Conservation (phyloP, 2,113 vertebrate genomes). For the Istiophorus platypterus region DNA sequence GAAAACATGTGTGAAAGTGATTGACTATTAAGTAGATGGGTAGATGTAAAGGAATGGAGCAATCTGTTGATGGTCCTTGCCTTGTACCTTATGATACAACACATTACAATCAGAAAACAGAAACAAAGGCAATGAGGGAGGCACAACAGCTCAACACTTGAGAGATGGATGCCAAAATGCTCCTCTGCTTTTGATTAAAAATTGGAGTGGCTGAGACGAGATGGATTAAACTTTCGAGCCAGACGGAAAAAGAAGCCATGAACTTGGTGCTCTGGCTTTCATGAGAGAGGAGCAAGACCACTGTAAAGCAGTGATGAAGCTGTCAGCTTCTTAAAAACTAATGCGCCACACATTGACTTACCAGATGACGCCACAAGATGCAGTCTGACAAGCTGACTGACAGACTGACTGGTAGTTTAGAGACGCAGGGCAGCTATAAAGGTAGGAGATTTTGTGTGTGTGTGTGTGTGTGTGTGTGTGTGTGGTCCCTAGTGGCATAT, state of each 20-base stretch:
- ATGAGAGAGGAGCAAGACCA: constrained; percentile 47
- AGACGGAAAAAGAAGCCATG: constrained; percentile 50
- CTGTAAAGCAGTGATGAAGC: constrained; percentile 7
- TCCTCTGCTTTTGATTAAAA: constrained; percentile 74
- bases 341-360: constrained; percentile 6
- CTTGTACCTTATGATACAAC: constrained; percentile 18
- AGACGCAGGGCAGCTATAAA: background rate
- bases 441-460: background rate
- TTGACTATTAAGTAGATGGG: background rate
- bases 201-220: constrained; percentile 17
- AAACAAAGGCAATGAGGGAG: background rate
- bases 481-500: constrained; percentile 8
- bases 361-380: background rate
- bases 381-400: background rate
- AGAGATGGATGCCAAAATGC: constrained; percentile 16
- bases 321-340: constrained; percentile 24
- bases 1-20: background rate
- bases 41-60: background rate
- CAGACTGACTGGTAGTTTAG: background rate
- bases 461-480: constrained; percentile 2
- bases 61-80: background rate
- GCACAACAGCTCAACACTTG: constrained; percentile 15
- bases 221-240: constrained; percentile 53
- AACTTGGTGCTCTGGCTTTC: background rate
- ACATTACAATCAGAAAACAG: background rate